Conservation (phyloP, 2,113 vertebrate species). For the Trogon melanurus region DNA sequence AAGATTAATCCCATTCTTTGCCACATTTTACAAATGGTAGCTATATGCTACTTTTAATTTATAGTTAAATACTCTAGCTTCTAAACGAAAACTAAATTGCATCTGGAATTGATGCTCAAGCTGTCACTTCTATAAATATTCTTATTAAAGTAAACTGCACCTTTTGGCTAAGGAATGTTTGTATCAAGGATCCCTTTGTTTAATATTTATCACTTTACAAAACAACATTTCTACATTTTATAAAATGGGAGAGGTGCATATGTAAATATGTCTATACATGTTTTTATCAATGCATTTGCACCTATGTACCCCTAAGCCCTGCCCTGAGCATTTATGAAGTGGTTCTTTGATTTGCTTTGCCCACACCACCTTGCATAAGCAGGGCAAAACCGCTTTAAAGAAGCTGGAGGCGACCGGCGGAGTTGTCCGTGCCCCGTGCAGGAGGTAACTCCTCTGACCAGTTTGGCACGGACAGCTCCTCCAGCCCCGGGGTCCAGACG, state of each 20-base stretch:
- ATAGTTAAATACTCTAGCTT: neutral
- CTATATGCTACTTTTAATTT: neutral
- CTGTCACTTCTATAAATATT: neutral
- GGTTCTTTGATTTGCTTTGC: neutral
- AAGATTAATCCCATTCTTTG: neutral
- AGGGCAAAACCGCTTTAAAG: neutral
- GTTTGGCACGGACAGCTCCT: neutral
- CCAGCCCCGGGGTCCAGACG: no score
- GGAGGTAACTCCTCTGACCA: neutral
- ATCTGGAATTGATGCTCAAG: neutral
- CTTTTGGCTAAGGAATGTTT: neutral
- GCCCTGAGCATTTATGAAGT: neutral
- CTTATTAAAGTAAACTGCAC: neutral
- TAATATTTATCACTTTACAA: neutral
- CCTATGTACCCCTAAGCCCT: neutral
- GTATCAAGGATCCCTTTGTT: neutral
- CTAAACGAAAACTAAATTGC: neutral
- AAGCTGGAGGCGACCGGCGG: neutral
- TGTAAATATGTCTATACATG: accelerated
- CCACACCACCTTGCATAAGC: neutral
- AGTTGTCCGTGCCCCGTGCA: neutral
- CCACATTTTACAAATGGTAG: neutral
- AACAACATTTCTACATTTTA: neutral
- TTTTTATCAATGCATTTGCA: neutral
- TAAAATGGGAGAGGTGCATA: neutral